Conservation (phyloP, 2,113 vertebrate species). For the Sclerurus mexicanus region DNA sequence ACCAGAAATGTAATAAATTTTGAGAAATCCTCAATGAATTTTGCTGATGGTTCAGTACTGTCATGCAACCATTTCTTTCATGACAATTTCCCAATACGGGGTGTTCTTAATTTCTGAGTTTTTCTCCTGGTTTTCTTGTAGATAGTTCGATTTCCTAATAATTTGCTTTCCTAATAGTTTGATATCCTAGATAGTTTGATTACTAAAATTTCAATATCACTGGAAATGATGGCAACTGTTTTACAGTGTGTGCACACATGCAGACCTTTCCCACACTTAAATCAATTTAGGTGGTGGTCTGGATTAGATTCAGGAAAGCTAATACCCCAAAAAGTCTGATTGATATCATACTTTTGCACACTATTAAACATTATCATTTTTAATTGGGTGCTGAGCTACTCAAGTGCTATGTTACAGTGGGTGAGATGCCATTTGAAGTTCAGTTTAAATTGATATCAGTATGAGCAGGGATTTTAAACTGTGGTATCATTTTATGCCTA, state of each 20-base stretch:
- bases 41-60: neutral
- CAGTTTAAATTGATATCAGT: neutral
- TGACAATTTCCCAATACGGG: rapidly evolving
- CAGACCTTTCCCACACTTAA: neutral
- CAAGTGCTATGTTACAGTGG: neutral
- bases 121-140: neutral
- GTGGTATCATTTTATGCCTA: neutral
- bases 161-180: too few species aligned
- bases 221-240: neutral
- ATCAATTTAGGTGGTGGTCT: neutral
- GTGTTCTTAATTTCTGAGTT: neutral
- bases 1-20: neutral
- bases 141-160: neutral
- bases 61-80: neutral
- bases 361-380: neutral
- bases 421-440: neutral
- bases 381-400: neutral
- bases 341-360: neutral
- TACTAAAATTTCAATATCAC: neutral
- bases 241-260: neutral
- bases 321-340: neutral
- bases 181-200: too few species aligned
- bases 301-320: neutral
- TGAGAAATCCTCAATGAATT: neutral
- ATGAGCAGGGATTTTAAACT: neutral